Base-by-base conservation (phyloP, 2,888 invertebrate species). In the Proisotoma minuta region DNA sequence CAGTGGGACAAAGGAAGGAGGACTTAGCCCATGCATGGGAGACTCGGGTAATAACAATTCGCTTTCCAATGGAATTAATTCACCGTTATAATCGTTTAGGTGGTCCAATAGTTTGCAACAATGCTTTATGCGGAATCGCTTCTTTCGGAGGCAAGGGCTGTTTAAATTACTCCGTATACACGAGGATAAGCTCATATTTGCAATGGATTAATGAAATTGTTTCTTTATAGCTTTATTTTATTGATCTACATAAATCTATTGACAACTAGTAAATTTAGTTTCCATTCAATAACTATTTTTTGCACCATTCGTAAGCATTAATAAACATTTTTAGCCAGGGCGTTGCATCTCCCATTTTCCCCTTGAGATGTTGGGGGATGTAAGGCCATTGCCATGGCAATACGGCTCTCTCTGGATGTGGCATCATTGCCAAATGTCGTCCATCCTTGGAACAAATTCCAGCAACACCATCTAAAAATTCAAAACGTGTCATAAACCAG, bases 401-500 rank as follows among this genome's bases (percentile, higher is more conserved):
- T 64, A 89, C 85, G 76, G 91, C 92, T 66, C 97, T 84, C 80
- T 99, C 98, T 0, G 98, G 97, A 81, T 99, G 98, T 2, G 98
- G 98, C 98, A 99, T 99, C 84, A 98, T 85, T 0, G 96, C 98
- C 73, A 97, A 82, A 79, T 98, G 97, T 3, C 97, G 85, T 0
- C 97, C 98, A 80, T 97, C 88, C 1, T 78, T 75, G 0, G 97
- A 97, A 74, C 93, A 89, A 59, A 98, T 79, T 15, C 89, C 96
- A 24, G 97, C 97, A 67, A 95, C 83, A 23, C 93, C 96, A 73
- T 82, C 86, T 82, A 78, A 57, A 27, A 24, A 8, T 71, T 77
- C 78, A 10, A 52, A 47, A 48, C 10, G 22, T 43, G 27, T 40
- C 24, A 47, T 50, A 34, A 40, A 26, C 22, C 27, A 58, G 47